Base-by-base conservation (phyloP, 2,113 vertebrate species). In the Charadrius vociferus region DNA sequence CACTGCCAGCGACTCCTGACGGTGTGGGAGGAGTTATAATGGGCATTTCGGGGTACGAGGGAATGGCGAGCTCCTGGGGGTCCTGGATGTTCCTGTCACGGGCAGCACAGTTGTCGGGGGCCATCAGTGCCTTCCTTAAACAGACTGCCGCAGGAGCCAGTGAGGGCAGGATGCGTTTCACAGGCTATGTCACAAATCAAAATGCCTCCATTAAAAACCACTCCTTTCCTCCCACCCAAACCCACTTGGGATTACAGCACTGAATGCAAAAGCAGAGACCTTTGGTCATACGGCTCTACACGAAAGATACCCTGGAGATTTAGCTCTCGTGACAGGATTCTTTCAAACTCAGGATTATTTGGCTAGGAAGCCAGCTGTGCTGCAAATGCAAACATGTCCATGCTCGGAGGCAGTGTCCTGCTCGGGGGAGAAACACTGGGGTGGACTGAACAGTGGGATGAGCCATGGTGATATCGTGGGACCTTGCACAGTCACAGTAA, bases 381-480 rank as follows among this genome's bases (percentile, higher is more conserved):
- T 90, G 21, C 72, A 61, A 79, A 47, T 32, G 34, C 41, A 92
- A 55, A 63, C 18, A 26, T 39, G 14, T 27, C 16, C 20, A 3
- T n/a, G 34, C 24, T 63, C 14, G 9, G 30, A 56, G 72, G 22
- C 49, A 50, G 49, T 17, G 49, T 20, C 49, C 49, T 50, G 49
- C 7, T 6, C 22, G 12, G 49, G 49, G 49, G 22, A 50, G 22
- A 50, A 50, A 50, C 49, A 24, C 49, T 12, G 23, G 49, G 49
- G 49, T 24, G n/a, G 39, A 13, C 22, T 70, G 67, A 79, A 39
- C 9, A 65, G 34, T 30, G 66, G 15, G 24, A 47, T 56, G 50
- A 58, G 18, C 59, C 3, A 1, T 7, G 37, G 32, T 59, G 41
- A 24, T 50, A 18, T 9, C 1, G 0, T 2, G 45, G 59, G n/a